phyloP scores from a whole-genome alignment of 2,113 vertebrate genomes.

The Sigmodon hispidus region DNA sequence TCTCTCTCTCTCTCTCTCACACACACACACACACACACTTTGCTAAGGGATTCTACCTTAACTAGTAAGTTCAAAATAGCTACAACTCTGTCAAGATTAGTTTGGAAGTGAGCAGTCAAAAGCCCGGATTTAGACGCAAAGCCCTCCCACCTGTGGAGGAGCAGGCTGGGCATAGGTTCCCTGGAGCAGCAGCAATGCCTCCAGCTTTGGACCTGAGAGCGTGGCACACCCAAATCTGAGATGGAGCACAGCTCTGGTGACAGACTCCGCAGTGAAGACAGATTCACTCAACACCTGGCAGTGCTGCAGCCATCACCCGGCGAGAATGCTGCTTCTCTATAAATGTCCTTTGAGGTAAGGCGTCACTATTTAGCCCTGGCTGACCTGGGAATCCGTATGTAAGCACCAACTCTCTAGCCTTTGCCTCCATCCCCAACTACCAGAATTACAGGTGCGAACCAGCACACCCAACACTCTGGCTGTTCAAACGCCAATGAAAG shows the following conservation, averaged over 20 bases:
- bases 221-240: neutral
- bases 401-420: neutral
- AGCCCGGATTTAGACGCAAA: neutral
- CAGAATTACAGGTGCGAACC: neutral
- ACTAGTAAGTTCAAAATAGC: neutral
- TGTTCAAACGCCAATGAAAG: neutral
- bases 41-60: neutral
- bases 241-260: neutral
- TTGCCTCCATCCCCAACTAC: neutral
- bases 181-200: neutral
- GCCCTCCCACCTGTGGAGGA: neutral
- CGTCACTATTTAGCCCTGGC: neutral
- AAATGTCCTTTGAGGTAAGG: neutral
- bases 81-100: neutral
- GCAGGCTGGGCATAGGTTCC: too few relatives aligned
- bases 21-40: neutral
- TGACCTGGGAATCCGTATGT: neutral
- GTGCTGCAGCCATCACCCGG: neutral
- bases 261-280: neutral
- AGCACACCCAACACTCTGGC: neutral
- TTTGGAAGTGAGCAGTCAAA: neutral
- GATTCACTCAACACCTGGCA: neutral
- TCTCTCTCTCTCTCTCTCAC: neutral
- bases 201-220: neutral
- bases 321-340: neutral